Conservation (phyloP, 1,140 invertebrate species). For the Pinna nobilis region DNA sequence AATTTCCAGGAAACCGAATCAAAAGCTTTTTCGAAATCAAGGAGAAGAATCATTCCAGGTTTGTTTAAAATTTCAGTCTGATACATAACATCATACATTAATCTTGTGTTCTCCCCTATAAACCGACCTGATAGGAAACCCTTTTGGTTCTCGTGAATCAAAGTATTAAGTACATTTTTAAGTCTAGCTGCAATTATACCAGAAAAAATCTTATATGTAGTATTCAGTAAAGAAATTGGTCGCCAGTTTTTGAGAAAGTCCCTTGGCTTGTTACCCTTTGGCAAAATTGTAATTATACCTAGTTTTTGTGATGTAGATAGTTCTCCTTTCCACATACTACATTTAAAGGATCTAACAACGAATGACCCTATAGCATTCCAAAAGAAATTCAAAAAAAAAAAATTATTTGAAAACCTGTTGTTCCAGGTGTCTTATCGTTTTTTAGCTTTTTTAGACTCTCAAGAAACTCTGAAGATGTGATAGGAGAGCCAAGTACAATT, state of each 20-base stretch:
- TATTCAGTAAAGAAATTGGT: constrained; percentile 29
- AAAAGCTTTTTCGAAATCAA: constrained; percentile 47
- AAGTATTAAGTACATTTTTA: constrained; percentile 23
- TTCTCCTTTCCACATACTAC: constrained; percentile 10
- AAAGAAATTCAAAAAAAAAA: constrained; percentile 33
- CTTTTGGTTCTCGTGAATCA: constrained; percentile 35
- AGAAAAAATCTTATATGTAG: constrained; percentile 41
- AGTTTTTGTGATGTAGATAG: constrained; percentile 16
- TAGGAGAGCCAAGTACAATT: neutral
- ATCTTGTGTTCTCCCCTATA: constrained; percentile 37
- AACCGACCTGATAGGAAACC: constrained; percentile 31
- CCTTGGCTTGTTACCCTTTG: constrained; percentile 29
- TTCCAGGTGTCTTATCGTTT: constrained; percentile 5
- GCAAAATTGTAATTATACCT: constrained; percentile 32
- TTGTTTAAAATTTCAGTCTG: constrained; percentile 31
- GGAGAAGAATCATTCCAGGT: constrained; percentile 27
- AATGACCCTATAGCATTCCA: constrained; percentile 27
- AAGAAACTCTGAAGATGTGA: neutral
- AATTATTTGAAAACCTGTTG: neutral
- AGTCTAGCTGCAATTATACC: constrained; percentile 18
- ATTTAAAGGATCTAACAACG: constrained; percentile 29
- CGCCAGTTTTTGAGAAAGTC: constrained; percentile 30
- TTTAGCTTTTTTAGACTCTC: constrained; percentile 19
- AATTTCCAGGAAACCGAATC: constrained; percentile 29
- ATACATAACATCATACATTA: constrained; percentile 37